Evolutionary conservation across 2,113 vertebrate species (phyloP), one percentile per base, ranked within the genome.

Genomic region (Nannobrachium achirus): DNA sequence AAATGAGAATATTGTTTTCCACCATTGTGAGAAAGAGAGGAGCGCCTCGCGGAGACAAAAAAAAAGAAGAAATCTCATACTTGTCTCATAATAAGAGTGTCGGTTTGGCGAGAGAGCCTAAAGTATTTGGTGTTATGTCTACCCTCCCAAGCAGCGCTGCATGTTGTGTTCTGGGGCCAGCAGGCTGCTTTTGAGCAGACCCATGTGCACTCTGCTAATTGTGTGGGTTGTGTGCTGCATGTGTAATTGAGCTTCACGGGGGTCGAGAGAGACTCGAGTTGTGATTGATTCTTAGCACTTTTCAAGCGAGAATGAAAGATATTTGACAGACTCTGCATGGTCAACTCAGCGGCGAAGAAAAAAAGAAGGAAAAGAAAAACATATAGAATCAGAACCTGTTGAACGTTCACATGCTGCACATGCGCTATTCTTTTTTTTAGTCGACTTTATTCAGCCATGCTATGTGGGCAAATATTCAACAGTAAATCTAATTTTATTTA

Each of bases 101-200:
- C 78, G 57, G 69, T 85, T 77, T 85, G 71, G 73, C 57, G 72
- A 56, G 60, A 82, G 60, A 82, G 72, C 69, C 61, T 71, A 83
- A 33, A 75, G 79, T 76, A 76, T 80, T 81, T 69, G 38, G 58
- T 83, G 76, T 83, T 81, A 70, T 74, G 74, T 82, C 85, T 86
- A 57, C 65, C 64, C 66, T 33, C 25, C 25, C 25, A 5, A 33
- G 11, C 71, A n/a, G 51, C 16, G 58, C 73, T 61, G 67, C 69
- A n/a, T n/a, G n/a, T n/a, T n/a, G n/a, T 64, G 58, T 81, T 68
- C 10, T 53, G 16, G 51, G 10, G 10, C 10, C 1, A n/a, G 64
- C 8, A 49, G 62, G 48, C 71, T 79, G 66, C 63, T 84, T 81
- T 71, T 73, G 66, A 82, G 69, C 15, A 45, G 56, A 74, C 63